Evolutionary conservation across 2,797 vertebrate genomes (phyloP), one percentile per base, ranked within the genome.

Genomic region (Prionace glauca): DNA sequence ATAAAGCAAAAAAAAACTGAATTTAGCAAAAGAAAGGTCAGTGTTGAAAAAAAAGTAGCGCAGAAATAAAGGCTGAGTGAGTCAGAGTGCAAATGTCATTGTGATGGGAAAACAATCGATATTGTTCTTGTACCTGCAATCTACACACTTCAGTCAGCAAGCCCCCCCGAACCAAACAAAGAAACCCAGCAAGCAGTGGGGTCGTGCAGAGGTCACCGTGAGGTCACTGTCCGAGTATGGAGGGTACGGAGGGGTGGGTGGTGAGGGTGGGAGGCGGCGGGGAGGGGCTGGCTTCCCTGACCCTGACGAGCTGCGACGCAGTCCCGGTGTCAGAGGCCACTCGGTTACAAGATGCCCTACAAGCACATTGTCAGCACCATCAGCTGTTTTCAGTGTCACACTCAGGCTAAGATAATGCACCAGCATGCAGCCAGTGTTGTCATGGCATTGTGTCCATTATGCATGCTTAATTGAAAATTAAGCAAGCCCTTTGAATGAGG

Each of bases 381-480:
- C 99, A 99, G 99, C 99, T 99, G 99, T 99, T 99, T 98, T 98
- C 98, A 97, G 98, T 98, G 97, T 98, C 97, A 97, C 97, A 97
- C 97, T 97, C 97, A 95, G 96, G 97, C 97, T 97, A 98, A 98
- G 99, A 99, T 98, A 98, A 98, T 97, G 97, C 97, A 98, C 97
- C 98, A 98, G 98, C 97, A 96, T 98, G 99, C 96, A 69, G 96
- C 97, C 97, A 96, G 97, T 97, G 99, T 99, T 98, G 99, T 98
- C 98, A 98, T 98, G 99, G 98, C 98, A 97, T 97, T 97, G 98
- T 98, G 98, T 97, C 97, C 98, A 98, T 98, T 98, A 98, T 98
- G 98, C 98, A 98, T 98, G 98, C 98, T 99, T 99, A 99, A 99
- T 98, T 98, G 98, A 99, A 99, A 99, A 99, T 99, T 99, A 99